These are phyloP conservation scores for Palythoa grandis DNA, from an alignment of 92 coral and sea anemone genomes.

Conservation along the genomic window DNA sequence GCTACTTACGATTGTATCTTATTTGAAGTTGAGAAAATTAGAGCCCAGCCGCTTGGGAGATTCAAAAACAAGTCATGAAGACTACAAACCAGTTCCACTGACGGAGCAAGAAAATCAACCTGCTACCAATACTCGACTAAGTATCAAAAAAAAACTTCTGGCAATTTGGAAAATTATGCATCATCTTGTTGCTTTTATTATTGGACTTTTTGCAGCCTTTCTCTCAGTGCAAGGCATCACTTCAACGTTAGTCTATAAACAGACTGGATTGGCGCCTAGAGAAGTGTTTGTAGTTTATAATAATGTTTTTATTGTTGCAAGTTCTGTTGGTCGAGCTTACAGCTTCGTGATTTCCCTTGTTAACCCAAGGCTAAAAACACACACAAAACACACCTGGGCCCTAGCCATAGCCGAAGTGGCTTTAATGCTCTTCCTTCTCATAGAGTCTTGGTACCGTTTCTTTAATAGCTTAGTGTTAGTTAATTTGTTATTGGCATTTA, in stretches of 20 bases:
- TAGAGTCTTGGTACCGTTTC: not conserved
- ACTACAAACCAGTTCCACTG: not conserved
- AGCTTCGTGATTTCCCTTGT: constrained; percentile 1
- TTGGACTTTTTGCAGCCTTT: not conserved
- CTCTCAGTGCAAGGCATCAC: not conserved
- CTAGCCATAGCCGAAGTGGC: not conserved
- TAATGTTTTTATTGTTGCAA: not conserved
- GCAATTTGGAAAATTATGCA: constrained; percentile 1
- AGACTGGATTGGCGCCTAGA: too few relatives aligned
- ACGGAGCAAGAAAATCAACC: not conserved
- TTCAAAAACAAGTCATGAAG: not conserved
- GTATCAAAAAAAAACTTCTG: not conserved
- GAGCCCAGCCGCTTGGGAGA: not conserved
- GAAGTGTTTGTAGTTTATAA: too few relatives aligned
- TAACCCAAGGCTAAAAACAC: not conserved
- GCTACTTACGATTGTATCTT: not conserved
- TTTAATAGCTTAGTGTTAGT: not conserved
- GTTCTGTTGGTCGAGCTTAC: not conserved
- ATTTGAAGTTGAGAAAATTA: not conserved
- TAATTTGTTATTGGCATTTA: constrained; percentile 8
- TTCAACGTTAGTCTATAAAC: too few relatives aligned
- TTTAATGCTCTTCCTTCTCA: not conserved
- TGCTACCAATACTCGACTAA: too few relatives aligned
- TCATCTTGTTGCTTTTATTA: not conserved
- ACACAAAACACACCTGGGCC: constrained; percentile 9